These are phyloP conservation scores for Tolmerus cingulatus DNA, from an alignment of 2,888 invertebrate species.

Conservation along the genomic window DNA sequence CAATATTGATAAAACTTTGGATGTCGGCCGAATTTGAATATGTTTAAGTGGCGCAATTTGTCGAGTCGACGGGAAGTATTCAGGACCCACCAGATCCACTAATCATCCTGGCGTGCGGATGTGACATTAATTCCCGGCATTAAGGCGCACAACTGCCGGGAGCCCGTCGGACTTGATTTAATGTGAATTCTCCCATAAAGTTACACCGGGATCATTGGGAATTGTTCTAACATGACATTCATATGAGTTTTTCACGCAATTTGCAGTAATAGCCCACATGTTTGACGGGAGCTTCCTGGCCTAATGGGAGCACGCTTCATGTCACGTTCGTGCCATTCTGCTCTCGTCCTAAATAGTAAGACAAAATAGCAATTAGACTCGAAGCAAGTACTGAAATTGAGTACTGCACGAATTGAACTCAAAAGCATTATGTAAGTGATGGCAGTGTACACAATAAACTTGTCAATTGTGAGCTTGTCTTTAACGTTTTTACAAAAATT, in stretches of 20 bases:
- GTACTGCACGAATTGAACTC: neutral
- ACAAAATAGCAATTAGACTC: neutral
- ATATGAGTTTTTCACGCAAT: neutral
- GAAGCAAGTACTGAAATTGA: neutral
- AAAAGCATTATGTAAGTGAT: neutral
- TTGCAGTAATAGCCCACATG: neutral
- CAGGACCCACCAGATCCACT: neutral
- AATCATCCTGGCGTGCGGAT: slow-evolving; percentile 1
- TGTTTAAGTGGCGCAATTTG: slow-evolving; percentile 22
- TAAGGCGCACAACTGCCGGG: neutral
- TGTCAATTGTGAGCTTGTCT: neutral
- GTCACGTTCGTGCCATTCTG: neutral
- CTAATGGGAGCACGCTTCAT: neutral
- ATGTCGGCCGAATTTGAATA: slow-evolving; percentile 43
- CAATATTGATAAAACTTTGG: slow-evolving; percentile 48
- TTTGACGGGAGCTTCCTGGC: neutral
- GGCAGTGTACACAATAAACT: neutral
- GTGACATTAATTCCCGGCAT: slow-evolving; percentile 5
- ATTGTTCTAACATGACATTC: neutral
- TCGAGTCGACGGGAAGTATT: neutral
- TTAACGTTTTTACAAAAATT: no score
- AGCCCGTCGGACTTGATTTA: neutral
- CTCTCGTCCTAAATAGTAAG: neutral
- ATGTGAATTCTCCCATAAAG: neutral
- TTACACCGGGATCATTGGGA: neutral